A percentile compares a stretch with the other conserved stretches of the same genome.
phyloP scores from a whole-genome alignment of 2,113 vertebrate genomes.

The Podocnemis expansa region DNA sequence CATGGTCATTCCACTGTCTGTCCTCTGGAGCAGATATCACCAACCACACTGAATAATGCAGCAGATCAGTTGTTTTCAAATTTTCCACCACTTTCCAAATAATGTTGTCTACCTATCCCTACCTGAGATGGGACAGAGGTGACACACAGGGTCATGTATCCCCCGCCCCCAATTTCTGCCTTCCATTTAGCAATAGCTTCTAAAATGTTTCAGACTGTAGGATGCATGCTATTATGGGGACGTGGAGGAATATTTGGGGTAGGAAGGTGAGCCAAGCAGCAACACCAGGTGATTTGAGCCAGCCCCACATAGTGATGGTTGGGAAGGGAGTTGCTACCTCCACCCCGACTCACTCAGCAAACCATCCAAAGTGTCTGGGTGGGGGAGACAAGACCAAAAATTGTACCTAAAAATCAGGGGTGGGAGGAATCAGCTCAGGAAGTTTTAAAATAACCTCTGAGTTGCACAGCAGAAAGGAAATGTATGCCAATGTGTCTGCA shows the following conservation, averaged over 20 bases:
- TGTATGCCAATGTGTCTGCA: background rate
- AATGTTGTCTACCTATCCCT: background rate
- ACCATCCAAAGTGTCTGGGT: background rate
- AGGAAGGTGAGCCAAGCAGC: background rate
- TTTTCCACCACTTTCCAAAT: background rate
- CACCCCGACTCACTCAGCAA: background rate
- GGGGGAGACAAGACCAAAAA: background rate
- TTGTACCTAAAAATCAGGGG: background rate
- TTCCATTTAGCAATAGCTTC: background rate
- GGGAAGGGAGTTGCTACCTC: background rate
- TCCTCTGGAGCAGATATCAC: background rate
- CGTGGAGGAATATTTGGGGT: background rate
- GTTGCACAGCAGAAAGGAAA: background rate
- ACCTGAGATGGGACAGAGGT: background rate
- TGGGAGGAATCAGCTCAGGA: background rate
- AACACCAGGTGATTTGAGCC: background rate
- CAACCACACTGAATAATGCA: fast-evolving
- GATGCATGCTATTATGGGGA: too few relatives aligned
- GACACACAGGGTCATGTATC: background rate
- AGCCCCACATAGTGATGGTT: background rate
- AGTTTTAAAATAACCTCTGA: background rate
- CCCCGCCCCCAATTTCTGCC: background rate
- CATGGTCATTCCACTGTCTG: background rate
- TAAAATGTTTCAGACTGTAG: background rate
- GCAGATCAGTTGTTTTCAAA: background rate